phyloP scores from a whole-genome alignment of 2,113 vertebrate species.

The Melozone crissalis region DNA sequence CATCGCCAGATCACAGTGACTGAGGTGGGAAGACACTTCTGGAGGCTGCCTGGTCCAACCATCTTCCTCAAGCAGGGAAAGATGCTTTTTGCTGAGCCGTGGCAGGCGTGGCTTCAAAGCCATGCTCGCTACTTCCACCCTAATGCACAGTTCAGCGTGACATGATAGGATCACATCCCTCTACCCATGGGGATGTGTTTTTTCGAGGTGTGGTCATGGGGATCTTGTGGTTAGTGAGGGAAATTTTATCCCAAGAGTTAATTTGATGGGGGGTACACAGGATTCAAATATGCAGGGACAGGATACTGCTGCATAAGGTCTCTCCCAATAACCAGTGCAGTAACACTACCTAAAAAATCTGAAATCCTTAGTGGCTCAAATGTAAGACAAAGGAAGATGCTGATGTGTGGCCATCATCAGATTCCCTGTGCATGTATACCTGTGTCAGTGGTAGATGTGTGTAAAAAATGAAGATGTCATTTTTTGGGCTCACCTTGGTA shows the following conservation, averaged over 20 bases:
- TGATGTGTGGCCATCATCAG: neutral
- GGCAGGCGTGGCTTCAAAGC: neutral
- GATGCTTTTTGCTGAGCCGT: neutral
- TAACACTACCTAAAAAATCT: neutral
- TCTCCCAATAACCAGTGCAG: neutral
- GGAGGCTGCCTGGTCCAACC: neutral
- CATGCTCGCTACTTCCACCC: fast-evolving
- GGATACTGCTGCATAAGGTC: no score
- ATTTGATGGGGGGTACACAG: neutral
- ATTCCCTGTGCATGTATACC: neutral
- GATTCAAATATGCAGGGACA: neutral
- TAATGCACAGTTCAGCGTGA: fast-evolving
- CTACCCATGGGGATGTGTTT: neutral
- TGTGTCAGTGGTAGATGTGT: neutral
- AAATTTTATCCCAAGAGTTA: neutral
- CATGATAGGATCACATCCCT: fast-evolving
- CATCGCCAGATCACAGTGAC: no score
- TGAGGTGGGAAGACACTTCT: no score
- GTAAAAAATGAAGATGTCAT: neutral
- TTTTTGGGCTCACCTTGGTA: neutral
- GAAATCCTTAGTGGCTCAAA: neutral
- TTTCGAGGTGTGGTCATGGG: neutral
- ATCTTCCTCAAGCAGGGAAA: neutral
- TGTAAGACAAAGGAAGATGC: neutral
- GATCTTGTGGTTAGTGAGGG: neutral